These are phyloP conservation scores for Baryphthengus martii DNA, from an alignment of 2,113 vertebrate genomes.

Conservation along the genomic window DNA sequence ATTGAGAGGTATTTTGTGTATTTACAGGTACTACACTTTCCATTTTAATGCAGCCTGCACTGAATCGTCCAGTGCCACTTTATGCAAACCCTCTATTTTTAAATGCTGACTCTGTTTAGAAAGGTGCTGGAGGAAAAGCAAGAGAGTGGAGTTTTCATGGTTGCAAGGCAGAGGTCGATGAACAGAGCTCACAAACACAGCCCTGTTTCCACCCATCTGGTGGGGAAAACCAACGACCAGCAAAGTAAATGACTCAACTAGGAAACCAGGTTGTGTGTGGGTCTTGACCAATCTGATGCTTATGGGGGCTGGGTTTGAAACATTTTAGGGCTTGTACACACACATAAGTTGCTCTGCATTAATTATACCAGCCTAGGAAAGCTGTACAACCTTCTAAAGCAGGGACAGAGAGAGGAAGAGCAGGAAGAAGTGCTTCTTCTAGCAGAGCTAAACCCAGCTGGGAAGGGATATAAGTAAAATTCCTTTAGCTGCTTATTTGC, in stretches of 20 bases:
- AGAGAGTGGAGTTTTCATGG: neutral
- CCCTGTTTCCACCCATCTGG: neutral
- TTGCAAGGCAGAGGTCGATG: neutral
- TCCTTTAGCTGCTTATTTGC: neutral
- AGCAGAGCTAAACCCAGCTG: neutral
- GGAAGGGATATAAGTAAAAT: neutral
- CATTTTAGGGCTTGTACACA: neutral
- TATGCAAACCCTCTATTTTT: neutral
- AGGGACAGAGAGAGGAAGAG: neutral
- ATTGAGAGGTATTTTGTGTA: neutral
- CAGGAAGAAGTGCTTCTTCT: neutral
- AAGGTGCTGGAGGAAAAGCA: neutral
- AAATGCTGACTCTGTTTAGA: neutral
- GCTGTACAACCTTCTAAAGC: neutral
- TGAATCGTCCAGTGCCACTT: neutral
- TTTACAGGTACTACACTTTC: neutral
- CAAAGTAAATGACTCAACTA: rapidly evolving
- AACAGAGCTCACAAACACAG: neutral
- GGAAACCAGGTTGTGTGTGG: neutral
- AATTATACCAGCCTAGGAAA: neutral
- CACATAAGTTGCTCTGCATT: neutral
- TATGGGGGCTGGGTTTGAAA: neutral
- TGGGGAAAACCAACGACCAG: neutral
- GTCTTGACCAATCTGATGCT: neutral
- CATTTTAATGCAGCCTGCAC: neutral